A percentile compares a stretch with the other conserved stretches of the same genome.
phyloP scores from a whole-genome alignment of 2,113 vertebrate genomes.

The Tiliqua scincoides region DNA sequence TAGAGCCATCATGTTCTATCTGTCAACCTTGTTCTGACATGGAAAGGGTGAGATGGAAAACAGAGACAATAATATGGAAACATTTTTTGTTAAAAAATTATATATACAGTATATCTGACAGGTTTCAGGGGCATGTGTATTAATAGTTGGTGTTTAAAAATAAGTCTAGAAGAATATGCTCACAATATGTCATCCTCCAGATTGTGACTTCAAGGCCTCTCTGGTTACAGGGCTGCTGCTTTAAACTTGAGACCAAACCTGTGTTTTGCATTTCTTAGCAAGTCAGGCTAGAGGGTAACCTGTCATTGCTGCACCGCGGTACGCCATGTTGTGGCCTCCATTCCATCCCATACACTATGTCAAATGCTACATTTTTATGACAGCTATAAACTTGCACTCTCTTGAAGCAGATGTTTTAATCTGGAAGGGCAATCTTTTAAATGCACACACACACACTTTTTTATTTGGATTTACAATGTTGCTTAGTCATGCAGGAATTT shows the following conservation, averaged over 20 bases:
- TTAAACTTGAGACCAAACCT: constrained; percentile 66
- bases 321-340: constrained; percentile 41
- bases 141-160: constrained; percentile 69
- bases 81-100: background rate
- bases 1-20: background rate
- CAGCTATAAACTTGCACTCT: constrained; percentile 56
- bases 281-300: constrained; percentile 55
- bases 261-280: constrained; percentile 56
- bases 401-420: constrained; percentile 68
- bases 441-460: background rate
- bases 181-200: constrained; percentile 54
- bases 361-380: constrained; percentile 66
- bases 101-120: constrained; percentile 34
- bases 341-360: constrained; percentile 45
- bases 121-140: constrained; percentile 59
- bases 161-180: constrained; percentile 66
- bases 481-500: constrained; percentile 55
- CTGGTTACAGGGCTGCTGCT: constrained; percentile 54
- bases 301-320: constrained; percentile 19
- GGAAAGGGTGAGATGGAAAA: no score
- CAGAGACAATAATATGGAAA: no score
- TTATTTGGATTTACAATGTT: constrained; percentile 59
- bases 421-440: constrained; percentile 7
- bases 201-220: constrained; percentile 52
- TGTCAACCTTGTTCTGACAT: no score